Conservation (phyloP, 2,888 invertebrate genomes). For the Unio delphinus region DNA sequence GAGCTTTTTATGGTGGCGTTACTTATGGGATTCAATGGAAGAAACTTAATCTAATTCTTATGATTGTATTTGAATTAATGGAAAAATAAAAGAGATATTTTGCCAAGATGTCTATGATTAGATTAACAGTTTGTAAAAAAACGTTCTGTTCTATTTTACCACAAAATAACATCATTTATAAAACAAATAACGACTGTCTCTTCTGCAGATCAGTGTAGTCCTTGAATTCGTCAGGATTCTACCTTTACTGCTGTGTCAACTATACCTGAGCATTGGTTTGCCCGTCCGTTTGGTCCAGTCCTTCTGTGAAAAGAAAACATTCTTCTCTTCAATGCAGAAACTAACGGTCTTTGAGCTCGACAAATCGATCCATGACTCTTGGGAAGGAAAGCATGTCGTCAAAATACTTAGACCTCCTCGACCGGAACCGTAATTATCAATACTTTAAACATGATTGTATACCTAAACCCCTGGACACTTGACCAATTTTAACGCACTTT, state of each 20-base stretch:
- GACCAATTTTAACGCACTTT: too few relatives aligned
- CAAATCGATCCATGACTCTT: conserved; percentile 30
- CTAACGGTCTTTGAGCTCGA: conserved; percentile 14
- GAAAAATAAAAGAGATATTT: too few relatives aligned
- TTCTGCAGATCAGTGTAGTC: conserved; percentile 6
- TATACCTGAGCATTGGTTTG: conserved; percentile 43
- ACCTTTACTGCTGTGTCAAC: conserved; percentile 41
- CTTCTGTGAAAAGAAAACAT: conserved; percentile 15
- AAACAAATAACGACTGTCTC: neutral
- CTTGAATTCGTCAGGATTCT: conserved; percentile 22
- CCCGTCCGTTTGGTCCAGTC: conserved; percentile 34
- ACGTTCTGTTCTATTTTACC: too few relatives aligned
- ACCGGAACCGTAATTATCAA: conserved; percentile 8
- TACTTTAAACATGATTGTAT: too few relatives aligned
- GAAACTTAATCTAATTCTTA: too few relatives aligned
- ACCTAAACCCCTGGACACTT: too few relatives aligned
- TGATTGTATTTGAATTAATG: too few relatives aligned
- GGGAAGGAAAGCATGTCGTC: conserved; percentile 33
- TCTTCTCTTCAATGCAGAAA: conserved; percentile 21
- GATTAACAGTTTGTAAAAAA: too few relatives aligned
- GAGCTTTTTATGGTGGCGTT: too few relatives aligned
- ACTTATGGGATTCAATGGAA: too few relatives aligned
- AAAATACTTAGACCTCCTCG: conserved; percentile 25
- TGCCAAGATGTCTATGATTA: too few relatives aligned
- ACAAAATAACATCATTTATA: too few relatives aligned